These are phyloP conservation scores for Drosophila lacteicornis DNA, from an alignment of 1,140 invertebrate genomes.

Conservation along the genomic window DNA sequence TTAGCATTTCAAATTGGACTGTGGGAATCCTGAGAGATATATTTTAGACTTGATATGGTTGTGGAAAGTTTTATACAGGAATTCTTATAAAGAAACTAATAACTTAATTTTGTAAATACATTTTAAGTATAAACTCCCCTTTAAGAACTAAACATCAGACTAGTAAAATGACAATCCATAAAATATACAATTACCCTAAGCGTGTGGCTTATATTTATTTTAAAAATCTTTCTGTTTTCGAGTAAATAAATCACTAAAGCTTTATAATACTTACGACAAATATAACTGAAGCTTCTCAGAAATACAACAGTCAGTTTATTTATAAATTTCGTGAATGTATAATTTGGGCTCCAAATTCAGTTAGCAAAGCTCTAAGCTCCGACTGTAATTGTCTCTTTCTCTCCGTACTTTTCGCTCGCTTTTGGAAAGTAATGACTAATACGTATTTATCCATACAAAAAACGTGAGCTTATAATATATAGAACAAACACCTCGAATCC, in stretches of 20 bases:
- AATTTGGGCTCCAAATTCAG: constrained; percentile 1
- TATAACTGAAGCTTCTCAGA: not conserved
- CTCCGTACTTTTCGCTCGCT: constrained; percentile 1
- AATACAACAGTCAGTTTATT: not conserved
- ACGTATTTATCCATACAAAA: constrained; percentile 27
- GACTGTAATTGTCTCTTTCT: constrained; percentile 9
- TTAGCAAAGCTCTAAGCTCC: constrained; percentile 5
- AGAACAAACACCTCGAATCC: constrained; percentile 25
- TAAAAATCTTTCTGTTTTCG: not conserved
- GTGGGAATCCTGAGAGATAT: constrained; percentile 4
- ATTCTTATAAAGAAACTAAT: not conserved
- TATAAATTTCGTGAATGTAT: not conserved
- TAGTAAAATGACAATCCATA: not conserved
- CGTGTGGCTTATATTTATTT: not conserved
- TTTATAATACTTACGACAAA: not conserved
- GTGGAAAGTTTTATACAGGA: too few relatives aligned
- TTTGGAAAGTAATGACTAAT: constrained; percentile 39
- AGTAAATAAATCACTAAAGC: not conserved
- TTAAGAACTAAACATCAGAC: not conserved
- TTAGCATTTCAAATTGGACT: constrained; percentile 25
- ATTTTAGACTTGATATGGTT: not conserved
- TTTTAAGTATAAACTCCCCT: not conserved
- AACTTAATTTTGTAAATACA: not conserved
- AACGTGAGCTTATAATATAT: constrained; percentile 36
- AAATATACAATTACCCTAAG: not conserved